phyloP scores from a whole-genome alignment of 2,113 vertebrate species.

The Megaceryle torquata region DNA sequence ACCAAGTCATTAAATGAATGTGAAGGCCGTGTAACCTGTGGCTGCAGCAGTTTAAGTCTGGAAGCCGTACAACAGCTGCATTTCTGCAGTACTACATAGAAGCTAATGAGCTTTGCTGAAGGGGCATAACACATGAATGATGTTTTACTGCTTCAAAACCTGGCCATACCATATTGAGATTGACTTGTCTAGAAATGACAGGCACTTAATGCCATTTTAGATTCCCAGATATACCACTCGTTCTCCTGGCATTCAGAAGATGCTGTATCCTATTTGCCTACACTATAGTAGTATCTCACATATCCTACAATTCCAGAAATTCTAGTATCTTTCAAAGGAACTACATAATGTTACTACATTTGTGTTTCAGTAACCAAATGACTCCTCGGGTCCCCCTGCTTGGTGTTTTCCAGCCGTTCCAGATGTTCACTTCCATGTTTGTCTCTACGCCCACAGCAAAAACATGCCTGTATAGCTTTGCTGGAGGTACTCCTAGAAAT shows the following conservation, averaged over 20 bases:
- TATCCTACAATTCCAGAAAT: not conserved
- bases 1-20: rapidly evolving
- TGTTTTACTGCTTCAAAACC: not conserved
- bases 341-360: not conserved
- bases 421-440: not conserved
- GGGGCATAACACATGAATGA: too few relatives aligned
- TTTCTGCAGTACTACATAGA: not conserved
- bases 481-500: not conserved
- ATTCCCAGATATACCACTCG: not conserved
- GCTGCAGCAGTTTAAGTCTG: not conserved
- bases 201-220: not conserved
- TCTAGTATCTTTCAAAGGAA: not conserved
- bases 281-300: not conserved
- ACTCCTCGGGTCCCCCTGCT: rapidly evolving
- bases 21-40: not conserved
- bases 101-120: not conserved
- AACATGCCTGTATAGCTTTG: not conserved
- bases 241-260: not conserved
- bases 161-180: not conserved
- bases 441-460: not conserved
- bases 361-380: not conserved
- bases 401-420: not conserved
- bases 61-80: not conserved
- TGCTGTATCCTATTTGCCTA: not conserved
- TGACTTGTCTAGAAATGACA: not conserved